phyloP scores from a whole-genome alignment of 30 jellyfish, hydroid and myxozoan species.

The Chironex yamaguchii region DNA sequence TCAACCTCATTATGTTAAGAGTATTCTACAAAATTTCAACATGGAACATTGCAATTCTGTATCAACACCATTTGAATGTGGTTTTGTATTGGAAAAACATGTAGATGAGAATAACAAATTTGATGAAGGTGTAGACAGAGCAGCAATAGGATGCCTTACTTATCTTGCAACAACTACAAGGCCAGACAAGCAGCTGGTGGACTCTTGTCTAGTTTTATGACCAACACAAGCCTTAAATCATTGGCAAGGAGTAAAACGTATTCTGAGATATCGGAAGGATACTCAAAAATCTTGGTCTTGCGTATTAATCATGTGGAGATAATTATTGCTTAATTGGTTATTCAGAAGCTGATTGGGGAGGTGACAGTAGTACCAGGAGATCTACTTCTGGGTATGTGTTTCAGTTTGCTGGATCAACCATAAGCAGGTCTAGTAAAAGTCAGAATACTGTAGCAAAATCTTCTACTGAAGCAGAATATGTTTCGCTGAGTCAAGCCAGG shows the following conservation, averaged over 20 bases:
- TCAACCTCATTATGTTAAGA: not conserved
- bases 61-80: not conserved
- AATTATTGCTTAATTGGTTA: not conserved
- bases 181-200: no score
- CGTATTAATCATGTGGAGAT: not conserved
- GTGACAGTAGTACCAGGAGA: not conserved
- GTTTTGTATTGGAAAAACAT: not conserved
- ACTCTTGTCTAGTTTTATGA: no score
- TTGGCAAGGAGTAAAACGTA: constrained; percentile 49
- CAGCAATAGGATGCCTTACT: not conserved
- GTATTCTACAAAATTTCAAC: not conserved
- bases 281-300: not conserved
- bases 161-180: not conserved
- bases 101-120: not conserved
- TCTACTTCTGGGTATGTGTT: constrained; percentile 6
- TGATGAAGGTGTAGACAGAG: not conserved
- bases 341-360: constrained; percentile 40
- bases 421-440: not conserved
- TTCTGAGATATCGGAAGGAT: constrained; percentile 22
- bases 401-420: not conserved
- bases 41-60: constrained; percentile 7
- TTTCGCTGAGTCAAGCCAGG: no score
- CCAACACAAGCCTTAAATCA: no score
- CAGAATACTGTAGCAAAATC: not conserved
- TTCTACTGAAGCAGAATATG: no score